Evolutionary conservation across 2,888 invertebrate species (phyloP), one percentile per base, ranked within the genome.

Genomic region (Abrostola tripartita): DNA sequence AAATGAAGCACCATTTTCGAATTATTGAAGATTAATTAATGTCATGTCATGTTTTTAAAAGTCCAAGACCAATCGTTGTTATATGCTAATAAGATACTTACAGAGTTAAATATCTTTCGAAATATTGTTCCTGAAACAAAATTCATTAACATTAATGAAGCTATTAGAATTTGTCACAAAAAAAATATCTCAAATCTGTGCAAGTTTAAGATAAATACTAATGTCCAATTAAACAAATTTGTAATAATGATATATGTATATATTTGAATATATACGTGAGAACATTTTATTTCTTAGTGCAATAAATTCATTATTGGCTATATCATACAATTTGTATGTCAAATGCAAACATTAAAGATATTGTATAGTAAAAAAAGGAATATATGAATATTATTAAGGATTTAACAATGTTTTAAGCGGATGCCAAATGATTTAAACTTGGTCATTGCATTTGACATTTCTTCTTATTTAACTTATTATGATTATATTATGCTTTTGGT

Each of bases 91-190:
- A 42, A 12, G 41, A 64, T 84, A 95, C 95, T 95, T 89, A 95
- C 95, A 95, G 90, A 71, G 93, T 92, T 85, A 94, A 81, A 79
- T 95, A 95, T 78, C 90, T 85, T 80, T 94, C 92, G 82, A 94
- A 95, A 81, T 93, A 90, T 58, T 91, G 86, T 78, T 93, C 91
- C 95, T 95, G 90, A 59, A 95, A 95, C 70, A 85, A 81, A 80
- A 76, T 70, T 65, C 12, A 38, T 51, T 5, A 36, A 11, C n/a
- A 24, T 50, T 57, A 54, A 51, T 47, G 0, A 61, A 51, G 37
- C 14, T 51, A 58, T 71, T 53, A 71, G 65, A 24, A 59, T 69
- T 10, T 49, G 24, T 41, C 12, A 8, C 1, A 9, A 14, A 47
- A 47, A 47, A 9, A 9, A 14, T 40, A 24, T 47, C 24, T 24